Percentiles rank a stretch among this genome's conserved stretches.
Evolutionary conservation across 1,140 invertebrate species (phyloP).

Genomic region (Eriocheir sinensis): DNA sequence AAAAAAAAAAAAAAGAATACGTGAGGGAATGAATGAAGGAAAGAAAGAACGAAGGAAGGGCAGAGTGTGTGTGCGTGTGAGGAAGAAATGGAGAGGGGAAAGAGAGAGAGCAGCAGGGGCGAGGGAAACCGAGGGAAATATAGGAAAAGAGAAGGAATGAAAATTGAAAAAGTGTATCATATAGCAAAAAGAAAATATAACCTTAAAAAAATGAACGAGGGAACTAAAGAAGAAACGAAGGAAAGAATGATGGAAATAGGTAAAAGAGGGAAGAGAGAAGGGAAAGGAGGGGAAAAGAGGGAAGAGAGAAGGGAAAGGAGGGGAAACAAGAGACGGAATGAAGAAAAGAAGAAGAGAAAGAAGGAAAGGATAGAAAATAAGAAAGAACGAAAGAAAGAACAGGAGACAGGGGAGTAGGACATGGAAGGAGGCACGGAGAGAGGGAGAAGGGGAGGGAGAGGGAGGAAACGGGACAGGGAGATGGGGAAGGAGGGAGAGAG

Average conservation of each 20-base stretch:
- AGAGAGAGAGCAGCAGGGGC: neutral
- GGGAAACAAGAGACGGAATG: neutral
- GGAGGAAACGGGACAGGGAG: neutral
- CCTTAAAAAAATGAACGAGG: neutral
- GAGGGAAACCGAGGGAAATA: neutral
- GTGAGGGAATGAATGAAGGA: too few species aligned
- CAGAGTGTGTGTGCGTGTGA: slow-evolving; percentile 6
- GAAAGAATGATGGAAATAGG: neutral
- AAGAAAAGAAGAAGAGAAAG: neutral
- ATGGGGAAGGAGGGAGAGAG: neutral
- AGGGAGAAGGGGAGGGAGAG: too few species aligned
- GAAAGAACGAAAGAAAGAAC: neutral
- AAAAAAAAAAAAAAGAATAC: too few species aligned
- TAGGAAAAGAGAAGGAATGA: neutral
- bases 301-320: neutral
- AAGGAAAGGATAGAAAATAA: neutral
- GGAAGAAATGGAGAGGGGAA: neutral
- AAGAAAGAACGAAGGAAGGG: neutral
- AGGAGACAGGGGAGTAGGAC: neutral
- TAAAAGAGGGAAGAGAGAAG: neutral
- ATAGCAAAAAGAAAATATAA: neutral
- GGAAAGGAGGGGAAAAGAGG: neutral
- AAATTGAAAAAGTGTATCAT: neutral
- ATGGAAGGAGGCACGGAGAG: too few species aligned
- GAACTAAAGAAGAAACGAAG: neutral